These are phyloP conservation scores for Coboldia fuscipes DNA, from an alignment of 1,140 invertebrate genomes.

Conservation along the genomic window DNA sequence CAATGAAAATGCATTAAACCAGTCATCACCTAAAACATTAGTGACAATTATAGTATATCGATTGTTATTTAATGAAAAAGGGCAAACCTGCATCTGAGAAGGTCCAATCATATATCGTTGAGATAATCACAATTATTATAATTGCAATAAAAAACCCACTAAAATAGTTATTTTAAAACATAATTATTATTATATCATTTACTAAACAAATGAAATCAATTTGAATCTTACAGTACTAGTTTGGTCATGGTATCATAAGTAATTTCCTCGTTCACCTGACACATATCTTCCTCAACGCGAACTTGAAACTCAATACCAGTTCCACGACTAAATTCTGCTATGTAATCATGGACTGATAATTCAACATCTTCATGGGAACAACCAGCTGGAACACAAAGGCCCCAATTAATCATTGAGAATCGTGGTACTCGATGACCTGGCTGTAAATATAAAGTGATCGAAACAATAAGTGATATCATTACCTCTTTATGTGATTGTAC, in stretches of 20 bases:
- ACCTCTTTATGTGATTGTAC: slow-evolving; percentile 12
- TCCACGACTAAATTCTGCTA: slow-evolving; percentile 20
- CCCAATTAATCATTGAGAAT: slow-evolving; percentile 37
- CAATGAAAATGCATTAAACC: slow-evolving; percentile 33
- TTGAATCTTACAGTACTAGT: slow-evolving; percentile 23
- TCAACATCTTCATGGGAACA: slow-evolving; percentile 32
- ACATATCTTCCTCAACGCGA: slow-evolving; percentile 34
- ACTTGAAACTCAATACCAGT: slow-evolving; percentile 28
- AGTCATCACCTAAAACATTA: slow-evolving; percentile 22
- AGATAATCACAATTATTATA: slow-evolving; percentile 12
- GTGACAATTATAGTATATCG: neutral
- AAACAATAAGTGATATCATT: slow-evolving; percentile 1
- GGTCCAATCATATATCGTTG: slow-evolving; percentile 8
- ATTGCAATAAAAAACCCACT: slow-evolving; percentile 18
- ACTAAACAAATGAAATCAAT: neutral
- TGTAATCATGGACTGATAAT: slow-evolving; percentile 23
- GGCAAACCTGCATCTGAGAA: neutral
- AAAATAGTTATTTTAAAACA: slow-evolving; percentile 4
- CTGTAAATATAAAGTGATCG: slow-evolving; percentile 17
- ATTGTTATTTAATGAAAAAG: slow-evolving; percentile 2
- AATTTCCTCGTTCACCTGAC: slow-evolving; percentile 23
- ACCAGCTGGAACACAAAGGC: slow-evolving; percentile 32
- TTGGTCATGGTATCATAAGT: slow-evolving; percentile 19
- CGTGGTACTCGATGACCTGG: slow-evolving; percentile 39
- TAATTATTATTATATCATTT: neutral